Evolutionary conservation across 2,797 vertebrate genomes (phyloP).

Genomic region (Avahi laniger): DNA sequence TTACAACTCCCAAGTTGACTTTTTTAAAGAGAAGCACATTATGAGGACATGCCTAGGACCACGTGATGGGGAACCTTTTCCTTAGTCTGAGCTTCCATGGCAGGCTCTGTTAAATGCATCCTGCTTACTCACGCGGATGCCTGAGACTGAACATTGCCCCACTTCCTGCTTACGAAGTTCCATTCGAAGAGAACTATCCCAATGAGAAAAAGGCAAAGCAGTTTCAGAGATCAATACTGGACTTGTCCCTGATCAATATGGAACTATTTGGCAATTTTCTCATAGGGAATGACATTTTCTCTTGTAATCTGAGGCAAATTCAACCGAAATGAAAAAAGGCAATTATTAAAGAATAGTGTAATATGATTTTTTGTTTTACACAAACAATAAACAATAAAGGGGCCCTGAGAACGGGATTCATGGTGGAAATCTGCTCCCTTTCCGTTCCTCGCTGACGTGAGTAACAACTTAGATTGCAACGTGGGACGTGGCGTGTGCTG

Average conservation of each 20-base stretch:
- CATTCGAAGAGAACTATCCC: background rate
- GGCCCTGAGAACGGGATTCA: background rate
- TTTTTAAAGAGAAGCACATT: background rate
- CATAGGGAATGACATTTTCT: conserved; percentile 59
- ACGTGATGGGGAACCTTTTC: background rate
- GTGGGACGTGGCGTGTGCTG: background rate
- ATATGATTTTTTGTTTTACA: conserved; percentile 36
- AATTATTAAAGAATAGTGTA: conserved; percentile 46
- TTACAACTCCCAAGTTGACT: background rate
- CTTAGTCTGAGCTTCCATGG: background rate
- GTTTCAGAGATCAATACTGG: conserved; percentile 48
- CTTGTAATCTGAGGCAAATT: conserved; percentile 63
- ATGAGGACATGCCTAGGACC: background rate
- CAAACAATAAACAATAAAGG: conserved; percentile 20
- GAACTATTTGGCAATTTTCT: conserved; percentile 59
- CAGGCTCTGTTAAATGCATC: background rate
- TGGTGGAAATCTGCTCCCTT: background rate
- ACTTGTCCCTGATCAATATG: conserved; percentile 59
- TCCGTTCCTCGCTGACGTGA: background rate
- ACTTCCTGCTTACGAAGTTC: background rate
- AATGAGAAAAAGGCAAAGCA: conserved; percentile 1
- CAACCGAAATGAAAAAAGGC: conserved; percentile 42
- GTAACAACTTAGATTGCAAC: background rate
- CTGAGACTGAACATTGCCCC: background rate
- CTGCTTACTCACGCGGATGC: background rate